Conservation (phyloP, 2,113 vertebrate genomes). For the Oriolus oriolus region DNA sequence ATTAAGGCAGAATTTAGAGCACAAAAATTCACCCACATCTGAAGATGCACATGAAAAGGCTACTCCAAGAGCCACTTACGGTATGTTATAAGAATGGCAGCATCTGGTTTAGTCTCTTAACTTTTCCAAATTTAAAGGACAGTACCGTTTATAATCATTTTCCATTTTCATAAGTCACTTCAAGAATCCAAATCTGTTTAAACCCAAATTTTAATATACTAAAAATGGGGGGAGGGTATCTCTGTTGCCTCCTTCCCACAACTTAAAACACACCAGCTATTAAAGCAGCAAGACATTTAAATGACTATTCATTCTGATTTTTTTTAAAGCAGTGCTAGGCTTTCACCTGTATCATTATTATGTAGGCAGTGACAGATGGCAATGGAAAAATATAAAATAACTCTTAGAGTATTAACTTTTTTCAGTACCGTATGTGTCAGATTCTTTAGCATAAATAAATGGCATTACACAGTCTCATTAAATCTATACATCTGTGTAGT, state of each 20-base stretch:
- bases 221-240: neutral
- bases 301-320: conserved; percentile 51
- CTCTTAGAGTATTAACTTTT: conserved; percentile 67
- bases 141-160: neutral
- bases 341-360: conserved; percentile 66
- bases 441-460: conserved; percentile 71
- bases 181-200: neutral
- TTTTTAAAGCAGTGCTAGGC: conserved; percentile 17
- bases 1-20: neutral
- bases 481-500: conserved; percentile 73
- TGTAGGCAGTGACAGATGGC: conserved; percentile 70
- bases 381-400: conserved; percentile 64
- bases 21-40: neutral
- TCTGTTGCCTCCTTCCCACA: conserved; percentile 27
- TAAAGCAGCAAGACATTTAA: conserved; percentile 59
- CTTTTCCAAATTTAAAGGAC: neutral
- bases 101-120: neutral
- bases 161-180: neutral
- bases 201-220: neutral
- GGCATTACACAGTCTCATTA: conserved; percentile 70
- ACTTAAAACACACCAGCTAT: conserved; percentile 48
- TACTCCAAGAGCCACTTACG: neutral
- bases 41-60: neutral
- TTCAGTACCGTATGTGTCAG: conserved; percentile 64
- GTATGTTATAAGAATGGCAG: neutral